phyloP scores from a whole-genome alignment of 2,797 vertebrate genomes.

The Betta splendens region DNA sequence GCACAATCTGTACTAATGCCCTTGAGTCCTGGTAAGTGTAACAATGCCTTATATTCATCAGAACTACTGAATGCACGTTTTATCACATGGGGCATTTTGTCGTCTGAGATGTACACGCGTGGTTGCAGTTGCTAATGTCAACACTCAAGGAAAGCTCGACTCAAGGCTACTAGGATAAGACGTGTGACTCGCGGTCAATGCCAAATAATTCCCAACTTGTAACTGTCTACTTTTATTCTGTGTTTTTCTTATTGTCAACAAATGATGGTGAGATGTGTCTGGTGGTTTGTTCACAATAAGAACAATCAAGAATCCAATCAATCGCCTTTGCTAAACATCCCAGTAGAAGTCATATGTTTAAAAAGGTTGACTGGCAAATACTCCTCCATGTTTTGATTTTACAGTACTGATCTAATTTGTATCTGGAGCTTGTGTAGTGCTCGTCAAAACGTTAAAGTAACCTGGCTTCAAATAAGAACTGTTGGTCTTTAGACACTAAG shows the following conservation, averaged over 20 bases:
- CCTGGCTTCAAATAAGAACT: background rate
- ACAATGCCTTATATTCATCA: slow-evolving; percentile 88
- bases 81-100: slow-evolving; percentile 71
- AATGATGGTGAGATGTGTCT: background rate
- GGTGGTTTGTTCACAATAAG: slow-evolving; percentile 1
- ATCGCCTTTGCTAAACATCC: background rate
- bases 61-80: slow-evolving; percentile 86
- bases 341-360: background rate
- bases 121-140: slow-evolving; percentile 71
- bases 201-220: background rate
- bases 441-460: background rate
- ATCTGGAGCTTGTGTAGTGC: background rate
- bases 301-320: background rate
- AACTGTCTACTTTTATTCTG: background rate
- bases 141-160: slow-evolving; percentile 39
- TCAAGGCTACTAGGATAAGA: background rate
- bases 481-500: background rate
- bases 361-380: background rate
- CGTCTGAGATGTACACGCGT: slow-evolving; percentile 71
- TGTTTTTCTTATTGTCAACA: background rate
- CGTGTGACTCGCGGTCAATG: background rate
- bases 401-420: background rate
- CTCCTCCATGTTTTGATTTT: background rate
- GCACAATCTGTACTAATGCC: slow-evolving; percentile 81
- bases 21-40: slow-evolving; percentile 78